A percentile compares a stretch with the other conserved stretches of the same genome.
Evolutionary conservation across 2,888 invertebrate genomes (phyloP).

Genomic region (Mythimna ferrago): DNA sequence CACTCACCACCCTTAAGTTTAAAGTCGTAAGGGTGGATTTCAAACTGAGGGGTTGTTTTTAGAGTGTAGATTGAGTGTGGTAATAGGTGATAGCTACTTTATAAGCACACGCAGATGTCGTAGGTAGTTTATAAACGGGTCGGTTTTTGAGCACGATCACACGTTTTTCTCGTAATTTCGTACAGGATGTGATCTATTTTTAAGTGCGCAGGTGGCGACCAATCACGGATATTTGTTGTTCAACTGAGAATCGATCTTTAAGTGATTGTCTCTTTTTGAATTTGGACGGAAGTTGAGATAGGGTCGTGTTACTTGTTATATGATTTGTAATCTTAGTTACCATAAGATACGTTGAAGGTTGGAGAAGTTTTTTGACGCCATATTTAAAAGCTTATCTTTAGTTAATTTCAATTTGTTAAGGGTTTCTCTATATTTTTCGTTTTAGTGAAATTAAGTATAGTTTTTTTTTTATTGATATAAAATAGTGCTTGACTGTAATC

Average conservation of each 20-base stretch:
- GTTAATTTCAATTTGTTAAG: no score
- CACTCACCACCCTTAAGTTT: constrained; percentile 8
- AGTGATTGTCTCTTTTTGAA: constrained; percentile 22
- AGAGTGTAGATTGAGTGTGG: constrained; percentile 24
- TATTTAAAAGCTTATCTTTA: no score
- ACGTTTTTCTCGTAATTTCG: constrained; percentile 73
- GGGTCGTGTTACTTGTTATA: constrained; percentile 15
- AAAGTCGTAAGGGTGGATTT: constrained; percentile 28
- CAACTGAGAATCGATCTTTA: constrained; percentile 35
- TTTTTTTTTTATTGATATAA: no score
- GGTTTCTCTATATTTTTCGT: no score
- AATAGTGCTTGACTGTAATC: no score
- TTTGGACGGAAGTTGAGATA: constrained; percentile 44
- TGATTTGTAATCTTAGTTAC: no score
- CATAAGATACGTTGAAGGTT: no score
- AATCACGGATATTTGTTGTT: constrained; percentile 57
- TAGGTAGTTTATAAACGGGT: constrained; percentile 45
- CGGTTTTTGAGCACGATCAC: constrained; percentile 75
- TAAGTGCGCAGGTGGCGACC: constrained; percentile 72
- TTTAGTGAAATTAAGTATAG: no score
- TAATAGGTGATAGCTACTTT: constrained; percentile 60
- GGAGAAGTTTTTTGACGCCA: no score
- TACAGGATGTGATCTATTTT: constrained; percentile 76
- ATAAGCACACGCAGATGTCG: constrained; percentile 51
- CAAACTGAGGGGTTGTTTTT: background rate